Evolutionary conservation across 2,113 vertebrate species (phyloP), one percentile per base, ranked within the genome.

Genomic region (Neolamprologus sp.): DNA sequence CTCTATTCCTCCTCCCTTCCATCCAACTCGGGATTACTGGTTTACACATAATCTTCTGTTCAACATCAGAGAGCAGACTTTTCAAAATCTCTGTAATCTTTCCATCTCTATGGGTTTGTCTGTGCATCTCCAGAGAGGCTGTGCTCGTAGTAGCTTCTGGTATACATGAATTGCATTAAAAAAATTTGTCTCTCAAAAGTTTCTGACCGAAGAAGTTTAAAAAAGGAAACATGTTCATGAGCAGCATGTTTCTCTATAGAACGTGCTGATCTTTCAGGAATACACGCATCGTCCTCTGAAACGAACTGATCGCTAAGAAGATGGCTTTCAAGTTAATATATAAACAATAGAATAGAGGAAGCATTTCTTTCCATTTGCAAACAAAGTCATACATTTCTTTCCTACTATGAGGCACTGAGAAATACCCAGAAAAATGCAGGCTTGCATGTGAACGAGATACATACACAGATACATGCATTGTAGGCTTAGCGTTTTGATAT

Each of bases 1-100:
- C 84, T 92, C 93, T 85, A 5, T 91, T 93, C 91, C 91, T 92
- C 92, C 92, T 89, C 55, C 88, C 71, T 83, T 90, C 90, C 90
- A 85, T 96, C 96, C 95, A 96, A 94, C 92, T 96, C 89, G 80
- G 95, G 96, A 97, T 96, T 96, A 97, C 89, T 81, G 91, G 80
- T 91, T 94, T 93, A 91, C 89, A 87, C 92, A 93, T 96, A 96
- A 96, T 97, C 96, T 95, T 95, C 93, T 95, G 94, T 95, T 93
- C 92, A 91, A 94, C 95, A 96, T 95, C 90, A 84, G 88, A 95
- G 90, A 93, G 92, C 94, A 95, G 96, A 96, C 95, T 95, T 95
- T 93, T 90, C 86, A 93, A 96, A 96, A 95, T 95, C 95, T 95
- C 94, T 90, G 81, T 93, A 95, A 95, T 94, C 92, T 93, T 93